Conservation (phyloP, 2,113 vertebrate genomes). For the Zeus faber region DNA sequence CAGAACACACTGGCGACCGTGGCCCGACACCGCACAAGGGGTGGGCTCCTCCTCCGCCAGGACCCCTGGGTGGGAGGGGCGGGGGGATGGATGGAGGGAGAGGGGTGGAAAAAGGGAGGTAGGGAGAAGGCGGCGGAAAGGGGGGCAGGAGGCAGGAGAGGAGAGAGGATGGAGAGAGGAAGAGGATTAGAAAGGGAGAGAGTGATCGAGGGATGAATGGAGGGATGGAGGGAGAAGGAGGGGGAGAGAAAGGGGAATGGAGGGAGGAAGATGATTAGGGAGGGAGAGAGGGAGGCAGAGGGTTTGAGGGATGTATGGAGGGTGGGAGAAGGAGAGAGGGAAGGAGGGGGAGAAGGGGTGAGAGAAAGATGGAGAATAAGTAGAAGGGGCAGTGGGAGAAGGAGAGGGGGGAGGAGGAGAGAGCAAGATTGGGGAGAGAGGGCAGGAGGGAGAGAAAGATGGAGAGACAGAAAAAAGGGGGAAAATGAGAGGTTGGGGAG, state of each 20-base stretch:
- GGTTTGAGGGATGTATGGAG: background rate
- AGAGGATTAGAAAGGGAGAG: too few species aligned
- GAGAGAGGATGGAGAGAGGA: too few species aligned
- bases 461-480: background rate
- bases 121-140: background rate
- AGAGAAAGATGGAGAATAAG: background rate
- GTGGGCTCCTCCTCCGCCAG: constrained; percentile 90
- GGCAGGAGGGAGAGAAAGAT: too few species aligned
- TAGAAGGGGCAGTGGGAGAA: background rate
- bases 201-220: too few species aligned
- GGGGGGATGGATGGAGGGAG: too few species aligned
- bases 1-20: constrained; percentile 86
- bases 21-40: constrained; percentile 92
- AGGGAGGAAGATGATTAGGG: background rate
- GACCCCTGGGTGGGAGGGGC: constrained; percentile 69
- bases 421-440: background rate
- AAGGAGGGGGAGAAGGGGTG: background rate
- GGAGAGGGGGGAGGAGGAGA: background rate
- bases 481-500: too few species aligned
- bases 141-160: background rate
- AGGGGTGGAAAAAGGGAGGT: background rate
- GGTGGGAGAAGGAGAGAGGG: background rate
- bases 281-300: background rate
- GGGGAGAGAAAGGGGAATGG: too few species aligned
- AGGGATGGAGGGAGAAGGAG: too few species aligned